phyloP scores from a whole-genome alignment of 2,888 invertebrate genomes.

The Sarcophaga carnaria region DNA sequence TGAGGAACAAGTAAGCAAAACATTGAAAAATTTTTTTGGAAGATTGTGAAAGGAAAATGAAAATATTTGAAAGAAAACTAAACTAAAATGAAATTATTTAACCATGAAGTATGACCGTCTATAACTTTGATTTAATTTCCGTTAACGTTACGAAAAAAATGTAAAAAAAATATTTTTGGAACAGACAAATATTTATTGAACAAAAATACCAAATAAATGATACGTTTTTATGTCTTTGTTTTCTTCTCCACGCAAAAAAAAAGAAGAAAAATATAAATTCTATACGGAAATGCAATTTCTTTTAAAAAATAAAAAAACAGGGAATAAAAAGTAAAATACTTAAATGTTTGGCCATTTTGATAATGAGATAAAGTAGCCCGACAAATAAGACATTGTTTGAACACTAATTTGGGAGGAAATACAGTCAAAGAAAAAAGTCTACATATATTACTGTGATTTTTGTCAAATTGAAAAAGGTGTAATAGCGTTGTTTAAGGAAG shows the following conservation, averaged over 20 bases:
- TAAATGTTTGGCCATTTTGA: neutral
- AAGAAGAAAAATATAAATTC: constrained; percentile 22
- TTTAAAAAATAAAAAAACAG: constrained; percentile 31
- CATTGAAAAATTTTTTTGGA: constrained; percentile 1
- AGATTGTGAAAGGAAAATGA: constrained; percentile 3
- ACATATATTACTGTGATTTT: too few species aligned
- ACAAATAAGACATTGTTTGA: too few species aligned
- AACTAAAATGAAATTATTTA: constrained; percentile 43
- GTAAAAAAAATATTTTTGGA: neutral
- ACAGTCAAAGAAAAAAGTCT: too few species aligned
- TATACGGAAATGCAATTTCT: constrained; percentile 78
- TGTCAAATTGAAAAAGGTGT: too few species aligned
- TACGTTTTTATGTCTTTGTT: constrained; percentile 11
- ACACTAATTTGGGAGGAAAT: too few species aligned
- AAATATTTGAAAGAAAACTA: too few species aligned
- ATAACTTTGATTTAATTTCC: constrained; percentile 67
- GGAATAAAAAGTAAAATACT: constrained; percentile 15
- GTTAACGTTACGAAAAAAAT: constrained; percentile 34
- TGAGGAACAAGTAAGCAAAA: neutral
- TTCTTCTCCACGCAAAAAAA: neutral
- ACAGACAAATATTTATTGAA: neutral
- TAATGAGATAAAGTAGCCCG: too few species aligned
- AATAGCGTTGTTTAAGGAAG: too few species aligned
- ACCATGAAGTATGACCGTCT: constrained; percentile 60
- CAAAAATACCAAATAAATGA: constrained; percentile 15